Conservation (phyloP, 2,888 invertebrate genomes). For the Liodrosophila aerea region DNA sequence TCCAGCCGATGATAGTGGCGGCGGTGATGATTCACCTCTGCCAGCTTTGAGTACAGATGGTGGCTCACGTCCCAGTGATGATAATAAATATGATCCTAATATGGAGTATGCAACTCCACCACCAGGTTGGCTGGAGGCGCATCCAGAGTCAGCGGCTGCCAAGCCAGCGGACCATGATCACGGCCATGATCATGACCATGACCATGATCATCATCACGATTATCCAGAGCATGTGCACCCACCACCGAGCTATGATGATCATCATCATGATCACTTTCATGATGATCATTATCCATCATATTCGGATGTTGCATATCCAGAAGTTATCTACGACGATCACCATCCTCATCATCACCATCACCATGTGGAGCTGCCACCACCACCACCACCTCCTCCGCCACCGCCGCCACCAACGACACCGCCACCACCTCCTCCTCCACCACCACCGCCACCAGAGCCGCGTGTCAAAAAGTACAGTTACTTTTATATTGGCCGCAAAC, state of each 20-base stretch:
- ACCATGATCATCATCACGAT: conserved; percentile 55
- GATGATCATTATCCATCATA: conserved; percentile 68
- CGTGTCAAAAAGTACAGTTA: conserved; percentile 86
- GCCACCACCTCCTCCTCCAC: conserved; percentile 64
- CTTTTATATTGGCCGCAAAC: conserved; percentile 87
- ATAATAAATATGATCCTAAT: conserved; percentile 70
- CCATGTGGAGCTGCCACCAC: conserved; percentile 52
- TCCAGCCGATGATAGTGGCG: neutral
- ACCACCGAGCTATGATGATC: conserved; percentile 63
- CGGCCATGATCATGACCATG: conserved; percentile 48
- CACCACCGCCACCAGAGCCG: conserved; percentile 74
- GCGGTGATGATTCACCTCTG: conserved; percentile 23
- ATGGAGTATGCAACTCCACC: conserved; percentile 81
- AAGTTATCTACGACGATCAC: conserved; percentile 69
- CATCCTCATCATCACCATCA: conserved; percentile 67
- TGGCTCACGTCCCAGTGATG: conserved; percentile 39
- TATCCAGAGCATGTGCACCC: conserved; percentile 58
- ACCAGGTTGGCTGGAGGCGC: conserved; percentile 78
- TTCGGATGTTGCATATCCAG: conserved; percentile 61
- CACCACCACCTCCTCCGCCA: conserved; percentile 67
- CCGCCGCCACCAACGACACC: conserved; percentile 70
- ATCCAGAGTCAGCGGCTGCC: conserved; percentile 66
- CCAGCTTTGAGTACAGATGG: conserved; percentile 47
- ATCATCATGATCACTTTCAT: conserved; percentile 75
- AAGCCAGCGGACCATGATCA: conserved; percentile 63